These are phyloP conservation scores for Antedon mediterranea DNA, from an alignment of 53 echinoderm and acorn worm genomes.

Conservation along the genomic window DNA sequence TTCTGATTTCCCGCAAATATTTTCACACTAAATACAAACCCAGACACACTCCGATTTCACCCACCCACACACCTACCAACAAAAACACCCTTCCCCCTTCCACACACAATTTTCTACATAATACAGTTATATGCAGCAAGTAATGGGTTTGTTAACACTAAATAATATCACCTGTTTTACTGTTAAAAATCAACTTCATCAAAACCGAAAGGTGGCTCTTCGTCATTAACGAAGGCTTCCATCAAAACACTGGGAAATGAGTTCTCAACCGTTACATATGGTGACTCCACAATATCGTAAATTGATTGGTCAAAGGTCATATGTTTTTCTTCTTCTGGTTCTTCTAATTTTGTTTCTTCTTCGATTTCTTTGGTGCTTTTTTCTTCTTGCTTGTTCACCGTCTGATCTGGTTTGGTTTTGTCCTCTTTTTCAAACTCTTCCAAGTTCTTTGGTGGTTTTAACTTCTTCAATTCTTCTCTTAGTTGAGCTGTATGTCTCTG, in stretches of 20 bases:
- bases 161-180: background rate
- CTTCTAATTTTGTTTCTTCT: background rate
- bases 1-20: background rate
- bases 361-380: background rate
- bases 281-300: background rate
- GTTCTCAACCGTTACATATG: background rate
- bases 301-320: no score
- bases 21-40: background rate
- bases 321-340: background rate
- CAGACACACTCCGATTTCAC: no score
- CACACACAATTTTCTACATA: background rate
- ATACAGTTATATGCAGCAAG: background rate
- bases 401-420: background rate
- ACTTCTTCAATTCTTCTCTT: slow-evolving; percentile 65
- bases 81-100: no score
- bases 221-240: background rate
- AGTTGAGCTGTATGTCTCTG: slow-evolving; percentile 97
- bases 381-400: background rate
- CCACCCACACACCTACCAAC: no score
- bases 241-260: background rate
- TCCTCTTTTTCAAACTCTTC: background rate
- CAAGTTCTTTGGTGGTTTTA: slow-evolving; percentile 61
- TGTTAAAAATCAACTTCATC: background rate
- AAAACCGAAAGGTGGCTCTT: background rate
- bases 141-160: background rate